These are phyloP conservation scores for Gobionotothen gibberifrons DNA, from an alignment of 2,797 vertebrate species.

Conservation along the genomic window DNA sequence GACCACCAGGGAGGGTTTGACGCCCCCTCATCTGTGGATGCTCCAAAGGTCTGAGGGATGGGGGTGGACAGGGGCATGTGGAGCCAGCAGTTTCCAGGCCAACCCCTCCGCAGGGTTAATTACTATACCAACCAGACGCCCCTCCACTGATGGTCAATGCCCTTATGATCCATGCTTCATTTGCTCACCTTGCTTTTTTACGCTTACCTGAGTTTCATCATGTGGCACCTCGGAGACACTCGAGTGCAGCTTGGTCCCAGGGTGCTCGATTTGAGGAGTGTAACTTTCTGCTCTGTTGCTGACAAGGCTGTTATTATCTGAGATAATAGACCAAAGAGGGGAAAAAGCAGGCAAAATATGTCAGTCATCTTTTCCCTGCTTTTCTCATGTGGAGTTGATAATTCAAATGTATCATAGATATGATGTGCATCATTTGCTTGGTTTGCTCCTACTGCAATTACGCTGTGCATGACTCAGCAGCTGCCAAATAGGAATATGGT, in stretches of 20 bases:
- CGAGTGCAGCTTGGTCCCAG: conserved; percentile 40
- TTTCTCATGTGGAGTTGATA: conserved; percentile 52
- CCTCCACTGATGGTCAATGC: conserved; percentile 60
- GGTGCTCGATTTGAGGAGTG: conserved; percentile 64
- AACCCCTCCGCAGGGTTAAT: conserved; percentile 76
- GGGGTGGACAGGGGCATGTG: conserved; percentile 56
- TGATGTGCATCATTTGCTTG: conserved; percentile 35
- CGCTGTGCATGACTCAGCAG: neutral
- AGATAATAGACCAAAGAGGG: conserved; percentile 49
- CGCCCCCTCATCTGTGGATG: conserved; percentile 66
- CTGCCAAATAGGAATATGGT: conserved; percentile 19
- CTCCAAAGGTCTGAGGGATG: conserved; percentile 63
- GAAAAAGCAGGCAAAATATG: conserved; percentile 45
- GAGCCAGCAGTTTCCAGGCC: conserved; percentile 67
- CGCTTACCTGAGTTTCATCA: conserved; percentile 68
- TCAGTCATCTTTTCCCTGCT: conserved; percentile 60
- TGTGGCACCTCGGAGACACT: conserved; percentile 52
- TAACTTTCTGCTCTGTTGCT: conserved; percentile 76
- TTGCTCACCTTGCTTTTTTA: conserved; percentile 65
- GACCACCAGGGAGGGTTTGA: conserved; percentile 62
- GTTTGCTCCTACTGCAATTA: conserved; percentile 21
- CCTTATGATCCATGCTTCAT: conserved; percentile 57
- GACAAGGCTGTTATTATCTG: conserved; percentile 73
- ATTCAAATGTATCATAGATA: conserved; percentile 27
- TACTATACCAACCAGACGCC: conserved; percentile 68